phyloP scores from a whole-genome alignment of 1,140 invertebrate species.

The Ceratina calcarata region DNA sequence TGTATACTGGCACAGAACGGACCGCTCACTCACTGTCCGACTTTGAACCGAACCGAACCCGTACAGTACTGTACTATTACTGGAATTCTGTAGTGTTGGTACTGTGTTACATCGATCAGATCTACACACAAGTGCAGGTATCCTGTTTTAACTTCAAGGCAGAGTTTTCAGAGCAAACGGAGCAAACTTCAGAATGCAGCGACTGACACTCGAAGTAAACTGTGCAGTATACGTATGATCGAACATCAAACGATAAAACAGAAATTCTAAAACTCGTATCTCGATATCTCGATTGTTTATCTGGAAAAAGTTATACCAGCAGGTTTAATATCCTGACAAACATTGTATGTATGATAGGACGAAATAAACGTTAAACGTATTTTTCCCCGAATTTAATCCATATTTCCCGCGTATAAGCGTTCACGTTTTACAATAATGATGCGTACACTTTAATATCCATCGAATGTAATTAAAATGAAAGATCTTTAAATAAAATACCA shows the following conservation, averaged over 20 bases:
- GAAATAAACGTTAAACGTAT: no score
- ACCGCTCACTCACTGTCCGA: background rate
- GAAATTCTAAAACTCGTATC: background rate
- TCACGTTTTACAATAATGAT: background rate
- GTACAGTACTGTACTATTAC: background rate
- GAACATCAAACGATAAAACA: constrained; percentile 4
- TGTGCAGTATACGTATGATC: no score
- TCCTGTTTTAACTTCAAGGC: constrained; percentile 4
- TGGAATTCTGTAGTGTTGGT: background rate
- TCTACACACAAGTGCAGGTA: background rate
- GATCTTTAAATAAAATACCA: background rate
- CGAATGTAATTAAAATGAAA: background rate
- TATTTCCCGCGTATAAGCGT: background rate
- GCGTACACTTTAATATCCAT: background rate
- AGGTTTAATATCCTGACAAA: no score
- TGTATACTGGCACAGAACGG: background rate
- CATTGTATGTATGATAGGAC: no score
- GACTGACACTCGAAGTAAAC: no score
- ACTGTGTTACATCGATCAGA: background rate
- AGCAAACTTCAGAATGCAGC: no score
- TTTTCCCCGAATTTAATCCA: no score
- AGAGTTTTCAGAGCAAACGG: no score
- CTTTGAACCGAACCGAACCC: constrained; percentile 14
- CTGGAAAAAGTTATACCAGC: no score
- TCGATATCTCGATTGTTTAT: no score